phyloP scores from a whole-genome alignment of 2,797 vertebrate genomes.

The Hippoglossus hippoglossus region DNA sequence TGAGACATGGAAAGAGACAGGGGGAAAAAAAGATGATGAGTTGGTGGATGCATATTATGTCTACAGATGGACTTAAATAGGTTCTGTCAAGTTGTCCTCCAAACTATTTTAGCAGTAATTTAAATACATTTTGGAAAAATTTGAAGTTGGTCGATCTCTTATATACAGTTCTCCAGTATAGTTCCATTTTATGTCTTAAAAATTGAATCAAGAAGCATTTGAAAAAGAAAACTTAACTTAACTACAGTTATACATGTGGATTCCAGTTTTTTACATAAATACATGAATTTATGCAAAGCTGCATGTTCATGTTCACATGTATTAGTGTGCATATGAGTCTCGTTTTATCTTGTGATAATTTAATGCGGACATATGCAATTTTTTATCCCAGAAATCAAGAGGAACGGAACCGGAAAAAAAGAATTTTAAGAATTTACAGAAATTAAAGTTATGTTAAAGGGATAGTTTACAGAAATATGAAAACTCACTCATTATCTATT shows the following conservation, averaged over 20 bases:
- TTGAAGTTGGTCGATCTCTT: background rate
- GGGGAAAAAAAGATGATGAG: constrained; percentile 9
- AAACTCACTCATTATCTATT: no score
- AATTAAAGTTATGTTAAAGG: constrained; percentile 1
- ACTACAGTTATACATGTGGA: background rate
- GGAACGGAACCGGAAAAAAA: background rate
- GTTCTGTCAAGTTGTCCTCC: constrained; percentile 11
- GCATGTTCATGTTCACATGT: background rate
- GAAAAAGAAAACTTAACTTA: background rate
- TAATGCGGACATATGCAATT: constrained; percentile 29
- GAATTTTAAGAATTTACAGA: background rate
- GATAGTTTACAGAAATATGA: no score
- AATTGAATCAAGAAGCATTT: background rate
- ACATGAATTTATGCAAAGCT: background rate
- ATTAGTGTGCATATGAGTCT: constrained; percentile 7
- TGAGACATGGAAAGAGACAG: constrained; percentile 11
- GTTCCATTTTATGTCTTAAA: background rate
- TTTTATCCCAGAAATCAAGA: no score
- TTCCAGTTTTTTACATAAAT: background rate
- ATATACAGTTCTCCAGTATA: background rate
- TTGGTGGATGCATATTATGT: constrained; percentile 14
- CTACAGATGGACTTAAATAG: background rate
- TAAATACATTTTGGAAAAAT: background rate
- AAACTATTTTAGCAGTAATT: constrained; percentile 12
- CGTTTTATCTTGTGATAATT: constrained; percentile 17